A percentile compares a stretch with the other conserved stretches of the same genome.
Conservation (phyloP, 2,888 invertebrate genomes). For the Zygothrica quintamaculata region DNA sequence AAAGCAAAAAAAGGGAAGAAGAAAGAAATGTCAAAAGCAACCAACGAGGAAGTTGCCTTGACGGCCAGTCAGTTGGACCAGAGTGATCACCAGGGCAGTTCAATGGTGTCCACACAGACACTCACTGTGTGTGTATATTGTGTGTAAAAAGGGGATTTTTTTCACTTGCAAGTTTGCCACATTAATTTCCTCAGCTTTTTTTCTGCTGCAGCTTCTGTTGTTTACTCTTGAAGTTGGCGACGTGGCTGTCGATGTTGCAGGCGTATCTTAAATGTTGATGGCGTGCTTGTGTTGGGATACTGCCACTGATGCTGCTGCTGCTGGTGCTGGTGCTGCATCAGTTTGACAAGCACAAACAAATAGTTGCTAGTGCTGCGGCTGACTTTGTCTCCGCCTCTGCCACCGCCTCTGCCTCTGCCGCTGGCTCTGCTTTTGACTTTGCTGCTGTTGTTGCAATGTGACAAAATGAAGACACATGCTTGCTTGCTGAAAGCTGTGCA, state of each 20-base stretch:
- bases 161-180: conserved; percentile 69
- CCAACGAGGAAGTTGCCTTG: conserved; percentile 45
- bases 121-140: background rate
- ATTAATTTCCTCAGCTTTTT: conserved; percentile 71
- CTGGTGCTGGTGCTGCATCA: conserved; percentile 36
- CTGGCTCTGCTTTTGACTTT: background rate
- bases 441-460: conserved; percentile 42
- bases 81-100: background rate
- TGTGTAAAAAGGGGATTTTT: background rate
- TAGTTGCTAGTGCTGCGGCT: conserved; percentile 46
- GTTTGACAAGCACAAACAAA: conserved; percentile 75
- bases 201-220: conserved; percentile 32
- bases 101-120: background rate
- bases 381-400: conserved; percentile 10
- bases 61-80: conserved; percentile 33
- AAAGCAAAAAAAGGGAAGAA: too few relatives aligned
- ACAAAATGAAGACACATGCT: conserved; percentile 82
- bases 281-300: conserved; percentile 4
- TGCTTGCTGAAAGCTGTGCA: conserved; percentile 80
- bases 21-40: conserved; percentile 58
- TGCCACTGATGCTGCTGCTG: conserved; percentile 43
- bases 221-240: conserved; percentile 6
- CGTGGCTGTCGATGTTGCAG: conserved; percentile 58
- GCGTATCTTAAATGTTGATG: conserved; percentile 45
- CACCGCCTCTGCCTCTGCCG: conserved; percentile 22